Evolutionary conservation across 2,888 invertebrate species (phyloP).

Genomic region (Parascotia fuliginaria): DNA sequence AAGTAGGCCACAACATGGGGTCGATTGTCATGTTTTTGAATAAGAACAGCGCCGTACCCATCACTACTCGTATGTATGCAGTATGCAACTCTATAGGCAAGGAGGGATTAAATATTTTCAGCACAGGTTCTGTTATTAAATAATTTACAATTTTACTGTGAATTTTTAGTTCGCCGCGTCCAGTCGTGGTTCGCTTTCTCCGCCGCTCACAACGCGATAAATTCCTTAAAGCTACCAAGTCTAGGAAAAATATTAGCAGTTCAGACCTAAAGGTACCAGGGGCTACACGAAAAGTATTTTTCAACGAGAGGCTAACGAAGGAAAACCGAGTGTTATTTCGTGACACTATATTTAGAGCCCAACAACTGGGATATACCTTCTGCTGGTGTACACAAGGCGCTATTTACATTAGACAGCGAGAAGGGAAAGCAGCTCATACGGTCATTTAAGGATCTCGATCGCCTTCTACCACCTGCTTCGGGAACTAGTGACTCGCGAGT

Average conservation of each 20-base stretch:
- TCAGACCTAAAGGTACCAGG: constrained; percentile 1
- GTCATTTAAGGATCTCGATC: no score
- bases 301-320: constrained; percentile 1
- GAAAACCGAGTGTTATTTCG: constrained; percentile 10
- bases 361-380: background rate
- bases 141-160: no score
- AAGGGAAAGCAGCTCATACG: constrained; percentile 2
- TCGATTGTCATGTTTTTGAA: no score
- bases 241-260: constrained; percentile 1
- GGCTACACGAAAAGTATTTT: background rate
- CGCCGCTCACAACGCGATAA: constrained; percentile 2
- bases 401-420: constrained; percentile 6
- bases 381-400: constrained; percentile 8
- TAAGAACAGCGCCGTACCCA: no score
- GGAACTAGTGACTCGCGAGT: no score
- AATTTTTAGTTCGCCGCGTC: constrained; percentile 10
- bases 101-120: no score
- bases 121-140: no score
- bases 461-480: no score
- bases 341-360: constrained; percentile 2
- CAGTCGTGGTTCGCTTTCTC: constrained; percentile 4
- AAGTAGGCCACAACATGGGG: no score
- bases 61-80: no score
- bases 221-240: constrained; percentile 4
- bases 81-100: no score